Conservation (phyloP, 2,797 vertebrate genomes). For the Siniperca scherzeri region DNA sequence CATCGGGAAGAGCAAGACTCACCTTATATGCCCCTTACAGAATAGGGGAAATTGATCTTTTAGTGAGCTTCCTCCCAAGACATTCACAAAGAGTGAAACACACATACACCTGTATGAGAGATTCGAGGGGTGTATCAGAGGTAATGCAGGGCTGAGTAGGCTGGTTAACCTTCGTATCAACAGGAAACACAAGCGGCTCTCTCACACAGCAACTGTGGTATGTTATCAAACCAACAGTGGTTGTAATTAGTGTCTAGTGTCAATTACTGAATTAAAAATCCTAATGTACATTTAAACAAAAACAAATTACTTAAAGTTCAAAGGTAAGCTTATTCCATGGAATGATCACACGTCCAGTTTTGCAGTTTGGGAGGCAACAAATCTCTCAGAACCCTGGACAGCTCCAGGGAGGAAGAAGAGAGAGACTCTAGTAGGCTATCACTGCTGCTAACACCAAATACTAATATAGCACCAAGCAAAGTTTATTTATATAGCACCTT, state of each 20-base stretch:
- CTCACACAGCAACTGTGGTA: background rate
- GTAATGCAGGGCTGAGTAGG: background rate
- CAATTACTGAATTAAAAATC: background rate
- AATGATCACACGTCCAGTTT: background rate
- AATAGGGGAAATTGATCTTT: conserved; percentile 36
- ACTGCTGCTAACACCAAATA: too few relatives aligned
- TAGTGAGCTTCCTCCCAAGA: conserved; percentile 25
- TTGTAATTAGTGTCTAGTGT: background rate
- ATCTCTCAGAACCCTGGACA: too few relatives aligned
- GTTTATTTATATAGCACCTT: too few relatives aligned
- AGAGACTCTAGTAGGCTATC: too few relatives aligned
- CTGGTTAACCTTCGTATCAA: conserved; percentile 13
- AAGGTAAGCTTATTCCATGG: too few relatives aligned
- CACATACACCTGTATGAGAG: background rate
- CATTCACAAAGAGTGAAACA: background rate
- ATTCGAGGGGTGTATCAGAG: background rate
- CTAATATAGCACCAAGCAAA: too few relatives aligned
- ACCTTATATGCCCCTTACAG: conserved; percentile 4
- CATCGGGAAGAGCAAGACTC: conserved; percentile 12
- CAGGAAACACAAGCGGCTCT: conserved; percentile 1
- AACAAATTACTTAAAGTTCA: background rate
- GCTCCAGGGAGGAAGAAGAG: too few relatives aligned
- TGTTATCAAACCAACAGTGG: background rate
- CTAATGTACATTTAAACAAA: background rate
- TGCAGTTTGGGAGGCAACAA: too few relatives aligned